Evolutionary conservation across 2,888 invertebrate genomes (phyloP), one percentile per base, ranked within the genome.

Genomic region (Sarcophaga variegata): DNA sequence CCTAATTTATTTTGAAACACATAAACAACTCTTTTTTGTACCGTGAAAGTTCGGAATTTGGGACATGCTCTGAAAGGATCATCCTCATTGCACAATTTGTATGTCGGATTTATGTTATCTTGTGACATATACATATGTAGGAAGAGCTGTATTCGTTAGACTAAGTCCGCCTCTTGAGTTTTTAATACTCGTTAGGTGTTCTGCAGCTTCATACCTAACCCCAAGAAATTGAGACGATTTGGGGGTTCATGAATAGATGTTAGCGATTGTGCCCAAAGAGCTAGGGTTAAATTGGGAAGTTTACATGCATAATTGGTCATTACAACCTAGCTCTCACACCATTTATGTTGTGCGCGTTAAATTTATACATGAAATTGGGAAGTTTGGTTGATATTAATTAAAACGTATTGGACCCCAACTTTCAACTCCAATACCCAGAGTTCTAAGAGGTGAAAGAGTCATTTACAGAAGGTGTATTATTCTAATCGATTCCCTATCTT

Each of bases 161-260:
- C n/a, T 47, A 3, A 67, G 47, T 45, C 47, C 8, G 47, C n/a
- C 67, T 47, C n/a, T 67, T n/a, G 45, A n/a, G 8, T 17, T 67
- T 67, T n/a, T 67, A 47, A 67, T 67, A 47, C 20, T 67, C 10
- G 45, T 47, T 6, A 67, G 67, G 5, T 47, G 67, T 20, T 67
- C 67, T 17, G 49, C 67, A 20, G 67, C 45, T 47, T 67, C 70
- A 25, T 70, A 70, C 49, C 54, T 70, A 22, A 25, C 70, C 4
- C 49, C 70, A 14, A 70, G 54, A 14, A 70, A 70, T 70, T 70
- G 70, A 2, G 70, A 54, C 70, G 54, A 70, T 54, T 70, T 70
- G 2, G 49, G 70, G 14, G 70, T 14, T 70, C 70, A 25, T 54
- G 70, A 5, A 54, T 49, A 14, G 70, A 70, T 14, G 70, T 70